These are phyloP conservation scores for Oncorhynchus mykiss DNA, from an alignment of 2,113 vertebrate species.

Conservation along the genomic window DNA sequence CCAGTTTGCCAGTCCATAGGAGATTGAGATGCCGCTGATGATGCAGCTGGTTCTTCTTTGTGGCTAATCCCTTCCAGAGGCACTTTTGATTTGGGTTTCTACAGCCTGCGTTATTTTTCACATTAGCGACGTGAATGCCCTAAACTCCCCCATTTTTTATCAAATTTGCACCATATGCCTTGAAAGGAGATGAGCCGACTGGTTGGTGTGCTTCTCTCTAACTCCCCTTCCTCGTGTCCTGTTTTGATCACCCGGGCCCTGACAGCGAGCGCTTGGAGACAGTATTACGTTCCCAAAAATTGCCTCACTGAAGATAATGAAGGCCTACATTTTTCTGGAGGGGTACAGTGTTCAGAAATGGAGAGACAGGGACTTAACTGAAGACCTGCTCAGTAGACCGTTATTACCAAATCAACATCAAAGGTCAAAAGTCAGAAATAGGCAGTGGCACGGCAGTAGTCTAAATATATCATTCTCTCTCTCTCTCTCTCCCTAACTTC, in stretches of 20 bases:
- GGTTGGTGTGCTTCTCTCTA: constrained; percentile 66
- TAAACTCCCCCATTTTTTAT: constrained; percentile 66
- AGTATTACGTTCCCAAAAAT: constrained; percentile 73
- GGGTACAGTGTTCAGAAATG: constrained; percentile 49
- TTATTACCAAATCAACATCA: constrained; percentile 68
- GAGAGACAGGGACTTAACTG: constrained; percentile 66
- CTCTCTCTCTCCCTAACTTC: constrained; percentile 7
- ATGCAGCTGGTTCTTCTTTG: constrained; percentile 76
- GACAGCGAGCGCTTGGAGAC: constrained; percentile 61
- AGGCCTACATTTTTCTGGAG: constrained; percentile 61
- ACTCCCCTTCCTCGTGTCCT: constrained; percentile 56
- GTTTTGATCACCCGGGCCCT: constrained; percentile 70
- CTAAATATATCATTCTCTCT: constrained; percentile 56
- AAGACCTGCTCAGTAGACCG: constrained; percentile 66
- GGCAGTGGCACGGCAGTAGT: constrained; percentile 50
- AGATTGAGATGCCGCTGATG: constrained; percentile 64
- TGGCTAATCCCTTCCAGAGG: constrained; percentile 76
- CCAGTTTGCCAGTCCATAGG: constrained; percentile 52
- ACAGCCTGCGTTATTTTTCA: constrained; percentile 78
- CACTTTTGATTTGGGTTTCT: constrained; percentile 74
- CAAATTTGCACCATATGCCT: constrained; percentile 83
- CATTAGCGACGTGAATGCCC: constrained; percentile 68
- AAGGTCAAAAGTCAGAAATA: constrained; percentile 47
- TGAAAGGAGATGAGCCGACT: constrained; percentile 69
- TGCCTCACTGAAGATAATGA: constrained; percentile 71